Base-by-base conservation (phyloP, 2,797 vertebrate species). In the Scolopax bukidnonensis region DNA sequence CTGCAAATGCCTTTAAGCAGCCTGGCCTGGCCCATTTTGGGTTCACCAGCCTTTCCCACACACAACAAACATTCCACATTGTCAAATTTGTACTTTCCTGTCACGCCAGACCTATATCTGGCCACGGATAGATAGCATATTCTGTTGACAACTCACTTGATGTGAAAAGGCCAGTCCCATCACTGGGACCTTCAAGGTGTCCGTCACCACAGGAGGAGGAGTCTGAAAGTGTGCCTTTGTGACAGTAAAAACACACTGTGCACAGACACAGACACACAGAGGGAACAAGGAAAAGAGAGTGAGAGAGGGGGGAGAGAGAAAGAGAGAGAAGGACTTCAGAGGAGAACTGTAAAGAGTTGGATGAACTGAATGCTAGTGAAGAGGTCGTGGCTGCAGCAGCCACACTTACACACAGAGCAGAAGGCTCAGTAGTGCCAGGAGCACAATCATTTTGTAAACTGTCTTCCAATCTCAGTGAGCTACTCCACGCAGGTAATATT, bases 201-300 rank as follows among this genome's bases (percentile, higher is more conserved):
- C 99, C 98, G 98, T 98, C 97, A 99, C 98, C 98, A 99, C 98
- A 97, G 99, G 98, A 98, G 98, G 98, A 98, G 98, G 98, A 97
- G 98, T 98, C 99, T 99, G 99, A 98, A 98, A 99, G 97, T 99
- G 98, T 98, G 99, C 98, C 93, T 99, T 99, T 98, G 99, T 99
- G 98, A 99, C 98, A 97, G 99, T 99, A 97, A 99, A 99, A 97
- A 99, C 98, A 98, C 98, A 99, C 99, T 99, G 98, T 98, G 97
- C 93, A 97, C 82, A 97, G 41, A 93, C 54, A 96, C 94, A 95
- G 94, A 97, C 94, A 97, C 89, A 98, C 95, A 98, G 89, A 97
- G 97, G 98, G 95, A 97, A 97, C 87, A 96, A 95, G 95, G 96
- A 90, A 92, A 93, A 97, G 87, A 97, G 75, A 93, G 94, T 71